phyloP scores from a whole-genome alignment of 2,797 vertebrate species.

The Propithecus perrieri region DNA sequence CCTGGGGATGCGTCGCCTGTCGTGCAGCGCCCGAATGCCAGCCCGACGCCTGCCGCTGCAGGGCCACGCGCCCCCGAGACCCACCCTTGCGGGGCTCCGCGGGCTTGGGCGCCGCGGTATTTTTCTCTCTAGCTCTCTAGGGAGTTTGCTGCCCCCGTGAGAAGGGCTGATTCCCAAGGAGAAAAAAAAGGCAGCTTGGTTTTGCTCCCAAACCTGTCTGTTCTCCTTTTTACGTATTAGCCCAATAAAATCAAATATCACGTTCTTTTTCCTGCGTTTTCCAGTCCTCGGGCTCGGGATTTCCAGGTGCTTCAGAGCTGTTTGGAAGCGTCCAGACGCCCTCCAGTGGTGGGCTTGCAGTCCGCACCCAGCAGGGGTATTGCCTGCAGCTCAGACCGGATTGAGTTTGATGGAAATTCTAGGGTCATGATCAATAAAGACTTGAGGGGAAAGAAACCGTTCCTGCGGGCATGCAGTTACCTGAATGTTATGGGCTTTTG shows the following conservation, averaged over 20 bases:
- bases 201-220: conserved; percentile 25
- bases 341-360: conserved; percentile 86
- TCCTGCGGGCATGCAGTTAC: not conserved
- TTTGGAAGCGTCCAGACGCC: conserved; percentile 90
- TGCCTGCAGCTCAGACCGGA: not conserved
- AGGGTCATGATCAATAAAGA: not conserved
- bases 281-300: not conserved
- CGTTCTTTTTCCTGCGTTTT: not conserved
- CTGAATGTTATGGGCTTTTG: not conserved
- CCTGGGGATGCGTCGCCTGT: not conserved
- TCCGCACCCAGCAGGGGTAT: conserved; percentile 37
- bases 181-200: not conserved
- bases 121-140: not conserved
- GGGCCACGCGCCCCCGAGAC: not conserved
- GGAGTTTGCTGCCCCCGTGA: not conserved
- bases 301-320: conserved; percentile 52
- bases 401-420: not conserved
- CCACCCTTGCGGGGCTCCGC: not conserved
- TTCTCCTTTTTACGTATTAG: conserved; percentile 12
- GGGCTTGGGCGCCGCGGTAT: not conserved
- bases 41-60: not conserved
- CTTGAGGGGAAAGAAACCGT: not conserved
- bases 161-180: not conserved
- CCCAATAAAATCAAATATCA: conserved; percentile 3
- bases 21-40: not conserved